These are phyloP conservation scores for Podocnemis expansa DNA, from an alignment of 2,113 vertebrate species.

Conservation along the genomic window DNA sequence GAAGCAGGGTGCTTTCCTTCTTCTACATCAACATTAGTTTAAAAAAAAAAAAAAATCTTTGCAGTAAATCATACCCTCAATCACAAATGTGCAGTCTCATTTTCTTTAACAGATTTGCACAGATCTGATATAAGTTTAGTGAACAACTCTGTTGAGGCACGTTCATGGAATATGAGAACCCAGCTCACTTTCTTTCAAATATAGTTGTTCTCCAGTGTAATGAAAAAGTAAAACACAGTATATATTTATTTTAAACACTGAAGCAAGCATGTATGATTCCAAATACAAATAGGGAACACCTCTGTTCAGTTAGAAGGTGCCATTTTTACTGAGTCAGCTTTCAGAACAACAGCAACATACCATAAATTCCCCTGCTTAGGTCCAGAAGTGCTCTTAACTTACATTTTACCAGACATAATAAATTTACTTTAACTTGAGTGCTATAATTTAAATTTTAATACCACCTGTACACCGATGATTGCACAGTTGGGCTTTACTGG, in stretches of 20 bases:
- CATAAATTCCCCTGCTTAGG: background rate
- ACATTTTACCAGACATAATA: background rate
- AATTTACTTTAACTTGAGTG: background rate
- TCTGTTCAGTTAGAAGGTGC: background rate
- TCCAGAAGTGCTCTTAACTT: background rate
- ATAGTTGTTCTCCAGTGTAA: background rate
- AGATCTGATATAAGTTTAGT: background rate
- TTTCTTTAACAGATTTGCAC: background rate
- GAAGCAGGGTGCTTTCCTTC: background rate
- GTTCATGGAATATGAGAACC: background rate
- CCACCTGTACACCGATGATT: conserved; percentile 7
- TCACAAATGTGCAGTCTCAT: background rate
- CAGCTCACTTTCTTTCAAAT: background rate
- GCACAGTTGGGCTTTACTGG: conserved; percentile 25
- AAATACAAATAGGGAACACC: background rate
- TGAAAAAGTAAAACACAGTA: background rate
- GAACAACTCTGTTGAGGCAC: background rate
- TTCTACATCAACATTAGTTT: fast-evolving
- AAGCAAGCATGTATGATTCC: background rate
- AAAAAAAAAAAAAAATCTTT: background rate
- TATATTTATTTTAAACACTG: background rate
- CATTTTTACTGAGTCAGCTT: background rate
- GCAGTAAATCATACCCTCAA: background rate
- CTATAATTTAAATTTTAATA: conserved; percentile 43
- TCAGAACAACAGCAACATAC: background rate